Evolutionary conservation across 23 tunicate species (phyloP).

Genomic region (Ciona savignyi): DNA sequence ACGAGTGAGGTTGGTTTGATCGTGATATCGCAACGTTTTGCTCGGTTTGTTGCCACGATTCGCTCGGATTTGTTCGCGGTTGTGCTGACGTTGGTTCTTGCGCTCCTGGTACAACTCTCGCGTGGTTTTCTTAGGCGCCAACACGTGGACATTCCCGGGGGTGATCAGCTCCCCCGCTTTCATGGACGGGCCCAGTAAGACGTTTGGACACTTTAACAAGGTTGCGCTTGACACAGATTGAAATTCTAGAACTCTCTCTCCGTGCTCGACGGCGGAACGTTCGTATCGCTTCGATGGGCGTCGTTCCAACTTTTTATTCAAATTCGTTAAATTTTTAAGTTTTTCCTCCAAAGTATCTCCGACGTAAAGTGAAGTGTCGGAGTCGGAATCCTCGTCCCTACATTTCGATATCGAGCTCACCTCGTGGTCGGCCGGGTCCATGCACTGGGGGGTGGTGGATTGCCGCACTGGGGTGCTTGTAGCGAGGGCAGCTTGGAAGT

Average conservation of each 20-base stretch:
- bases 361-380: conserved; percentile 34
- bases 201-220: conserved; percentile 1
- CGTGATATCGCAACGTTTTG: neutral
- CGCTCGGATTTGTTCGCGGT: conserved; percentile 11
- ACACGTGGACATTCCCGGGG: conserved; percentile 9
- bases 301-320: conserved; percentile 34
- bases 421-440: conserved; percentile 4
- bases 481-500: neutral
- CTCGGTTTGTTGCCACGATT: conserved; percentile 7
- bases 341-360: conserved; percentile 65
- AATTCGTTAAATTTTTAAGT: conserved; percentile 47
- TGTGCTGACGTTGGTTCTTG: conserved; percentile 29
- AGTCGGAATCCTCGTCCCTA: conserved; percentile 47
- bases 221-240: neutral
- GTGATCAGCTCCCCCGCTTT: conserved; percentile 22
- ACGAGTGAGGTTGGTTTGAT: conserved; percentile 1
- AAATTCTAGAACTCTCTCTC: neutral
- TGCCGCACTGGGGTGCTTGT: conserved; percentile 13
- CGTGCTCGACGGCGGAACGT: neutral
- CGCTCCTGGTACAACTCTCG: conserved; percentile 53
- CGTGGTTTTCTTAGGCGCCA: conserved; percentile 25
- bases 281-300: conserved; percentile 30
- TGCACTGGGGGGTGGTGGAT: neutral
- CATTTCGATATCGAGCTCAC: conserved; percentile 20
- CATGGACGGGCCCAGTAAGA: conserved; percentile 6